phyloP scores from a whole-genome alignment of 2,797 vertebrate species.

The Buphagus erythrorhynchus region DNA sequence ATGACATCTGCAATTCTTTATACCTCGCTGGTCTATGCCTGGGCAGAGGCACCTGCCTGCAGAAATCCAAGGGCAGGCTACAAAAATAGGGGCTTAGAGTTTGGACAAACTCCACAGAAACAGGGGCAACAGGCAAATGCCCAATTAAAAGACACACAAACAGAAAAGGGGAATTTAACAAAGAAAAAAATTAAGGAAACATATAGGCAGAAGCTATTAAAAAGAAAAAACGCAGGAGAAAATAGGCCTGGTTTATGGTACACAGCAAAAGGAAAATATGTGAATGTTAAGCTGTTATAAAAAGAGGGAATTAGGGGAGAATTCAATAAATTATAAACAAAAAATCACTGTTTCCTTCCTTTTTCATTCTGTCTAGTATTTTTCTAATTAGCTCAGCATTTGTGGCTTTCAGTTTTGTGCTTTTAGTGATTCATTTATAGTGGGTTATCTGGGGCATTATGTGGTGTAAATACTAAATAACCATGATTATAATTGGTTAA shows the following conservation, averaged over 20 bases:
- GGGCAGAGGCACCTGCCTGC: not conserved
- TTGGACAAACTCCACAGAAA: not conserved
- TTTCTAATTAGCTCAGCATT: not conserved
- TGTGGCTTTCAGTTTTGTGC: not conserved
- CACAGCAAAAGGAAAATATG: not conserved
- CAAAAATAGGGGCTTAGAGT: not conserved
- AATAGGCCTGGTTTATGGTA: not conserved
- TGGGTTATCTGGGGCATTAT: not conserved
- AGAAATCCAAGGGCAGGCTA: not conserved
- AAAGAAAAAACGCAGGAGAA: not conserved
- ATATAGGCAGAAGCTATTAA: not conserved
- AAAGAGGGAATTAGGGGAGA: not conserved
- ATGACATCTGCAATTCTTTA: not conserved
- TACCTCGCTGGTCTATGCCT: not conserved
- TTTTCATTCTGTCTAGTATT: not conserved
- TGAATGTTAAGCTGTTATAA: not conserved
- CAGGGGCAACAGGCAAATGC: accelerated
- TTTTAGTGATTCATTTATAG: not conserved
- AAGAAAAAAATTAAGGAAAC: not conserved
- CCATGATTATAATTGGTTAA: not conserved
- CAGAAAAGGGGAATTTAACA: not conserved
- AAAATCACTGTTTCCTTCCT: not conserved
- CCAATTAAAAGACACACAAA: not conserved
- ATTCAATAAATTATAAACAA: not conserved
- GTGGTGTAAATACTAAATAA: not conserved